Conservation (phyloP, 2,113 vertebrate species). For the Solenodon paradoxus region DNA sequence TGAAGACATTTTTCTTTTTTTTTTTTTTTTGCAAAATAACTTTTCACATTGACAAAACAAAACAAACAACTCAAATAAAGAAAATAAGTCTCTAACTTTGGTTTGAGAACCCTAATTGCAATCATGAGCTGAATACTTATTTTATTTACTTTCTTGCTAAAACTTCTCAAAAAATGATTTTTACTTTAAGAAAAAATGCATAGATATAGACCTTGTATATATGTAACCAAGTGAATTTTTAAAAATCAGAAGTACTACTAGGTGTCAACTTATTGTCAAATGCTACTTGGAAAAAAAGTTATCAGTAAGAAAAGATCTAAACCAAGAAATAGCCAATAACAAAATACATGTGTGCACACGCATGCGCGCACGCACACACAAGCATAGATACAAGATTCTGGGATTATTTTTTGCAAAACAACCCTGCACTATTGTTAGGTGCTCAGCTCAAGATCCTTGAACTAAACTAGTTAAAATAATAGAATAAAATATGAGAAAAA, state of each 20-base stretch:
- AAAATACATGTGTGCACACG: too few relatives aligned
- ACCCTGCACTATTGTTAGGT: neutral
- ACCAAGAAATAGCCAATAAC: neutral
- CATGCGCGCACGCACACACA: neutral
- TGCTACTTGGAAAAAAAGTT: neutral
- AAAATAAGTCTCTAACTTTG: neutral
- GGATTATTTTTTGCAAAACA: neutral
- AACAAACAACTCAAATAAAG: neutral
- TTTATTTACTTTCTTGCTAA: neutral
- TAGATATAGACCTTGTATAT: neutral
- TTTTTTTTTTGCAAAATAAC: neutral
- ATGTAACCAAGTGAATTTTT: neutral
- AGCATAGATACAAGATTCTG: neutral
- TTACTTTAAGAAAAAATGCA: neutral
- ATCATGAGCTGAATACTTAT: neutral
- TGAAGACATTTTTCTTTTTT: neutral
- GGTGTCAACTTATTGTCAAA: neutral
- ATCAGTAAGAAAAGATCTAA: neutral
- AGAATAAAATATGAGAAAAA: neutral
- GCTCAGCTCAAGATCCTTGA: neutral
- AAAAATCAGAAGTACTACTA: neutral
- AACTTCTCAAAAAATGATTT: slow-evolving; percentile 23
- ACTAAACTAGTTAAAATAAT: neutral
- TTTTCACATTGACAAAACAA: neutral
- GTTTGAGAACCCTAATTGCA: neutral